These are phyloP conservation scores for Vulpes lagopus DNA, from an alignment of 2,113 vertebrate genomes.

Conservation along the genomic window DNA sequence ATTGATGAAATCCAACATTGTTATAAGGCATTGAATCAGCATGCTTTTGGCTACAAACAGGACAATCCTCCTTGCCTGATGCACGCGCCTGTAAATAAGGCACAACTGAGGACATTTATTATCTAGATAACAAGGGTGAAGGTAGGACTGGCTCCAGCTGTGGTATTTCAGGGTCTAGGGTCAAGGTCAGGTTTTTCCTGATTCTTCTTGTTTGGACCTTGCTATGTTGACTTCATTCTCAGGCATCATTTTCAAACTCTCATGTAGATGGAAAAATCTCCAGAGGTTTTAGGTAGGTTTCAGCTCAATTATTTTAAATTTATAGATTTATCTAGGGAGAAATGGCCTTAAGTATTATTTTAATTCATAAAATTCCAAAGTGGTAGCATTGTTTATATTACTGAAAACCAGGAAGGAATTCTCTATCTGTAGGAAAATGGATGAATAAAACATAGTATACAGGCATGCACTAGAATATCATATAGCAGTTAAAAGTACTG, in stretches of 20 bases:
- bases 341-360: slow-evolving; percentile 44
- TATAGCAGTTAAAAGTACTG: slow-evolving; percentile 47
- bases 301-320: slow-evolving; percentile 59
- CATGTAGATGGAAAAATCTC: neutral
- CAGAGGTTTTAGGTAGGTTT: neutral
- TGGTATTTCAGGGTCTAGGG: neutral
- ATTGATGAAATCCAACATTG: neutral
- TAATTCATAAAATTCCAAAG: slow-evolving; percentile 51
- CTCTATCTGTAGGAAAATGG: slow-evolving; percentile 9
- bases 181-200: neutral
- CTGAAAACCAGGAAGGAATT: slow-evolving; percentile 12
- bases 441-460: neutral
- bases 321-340: slow-evolving; percentile 44
- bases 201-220: neutral
- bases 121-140: neutral
- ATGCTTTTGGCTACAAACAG: neutral
- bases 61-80: neutral
- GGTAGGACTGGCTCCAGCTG: neutral
- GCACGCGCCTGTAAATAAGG: neutral
- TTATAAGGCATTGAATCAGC: neutral
- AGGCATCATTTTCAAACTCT: neutral
- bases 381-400: neutral
- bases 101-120: neutral
- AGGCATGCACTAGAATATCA: slow-evolving; percentile 36
- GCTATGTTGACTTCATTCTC: neutral